Percentiles rank a stretch among this genome's conserved stretches.
Conservation (phyloP, 1,140 invertebrate species). For the Planococcus citri region DNA sequence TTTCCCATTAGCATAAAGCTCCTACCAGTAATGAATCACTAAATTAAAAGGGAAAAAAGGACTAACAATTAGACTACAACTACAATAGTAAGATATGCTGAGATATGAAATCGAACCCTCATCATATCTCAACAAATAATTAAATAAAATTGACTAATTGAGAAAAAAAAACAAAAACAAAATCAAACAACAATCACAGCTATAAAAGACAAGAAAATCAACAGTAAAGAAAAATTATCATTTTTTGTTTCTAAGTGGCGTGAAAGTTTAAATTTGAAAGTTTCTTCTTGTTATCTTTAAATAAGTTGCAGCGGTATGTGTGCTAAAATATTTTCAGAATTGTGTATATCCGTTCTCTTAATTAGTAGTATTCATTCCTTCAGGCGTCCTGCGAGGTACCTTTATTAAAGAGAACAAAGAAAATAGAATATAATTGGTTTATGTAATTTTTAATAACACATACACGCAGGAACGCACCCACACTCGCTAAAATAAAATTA, state of each 20-base stretch:
- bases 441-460: not conserved
- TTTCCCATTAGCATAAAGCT: no score
- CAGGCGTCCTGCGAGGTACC: not conserved
- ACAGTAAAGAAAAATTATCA: not conserved
- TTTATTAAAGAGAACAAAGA: not conserved
- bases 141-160: no score
- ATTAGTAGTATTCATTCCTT: no score
- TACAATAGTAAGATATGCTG: no score
- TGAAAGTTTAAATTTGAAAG: not conserved
- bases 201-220: not conserved
- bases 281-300: not conserved
- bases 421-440: not conserved
- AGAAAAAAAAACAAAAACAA: not conserved
- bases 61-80: no score
- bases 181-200: not conserved
- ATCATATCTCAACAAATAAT: no score
- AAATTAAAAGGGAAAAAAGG: no score
- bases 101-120: no score
- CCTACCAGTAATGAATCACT: no score
- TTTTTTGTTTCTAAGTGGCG: not conserved
- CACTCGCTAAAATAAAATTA: not conserved
- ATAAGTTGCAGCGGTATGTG: not conserved
- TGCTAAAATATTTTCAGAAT: not conserved
- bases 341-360: not conserved
- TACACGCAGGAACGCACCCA: no score